Evolutionary conservation across 2,113 vertebrate genomes (phyloP), one percentile per base, ranked within the genome.

Genomic region (Aegypius monachus): DNA sequence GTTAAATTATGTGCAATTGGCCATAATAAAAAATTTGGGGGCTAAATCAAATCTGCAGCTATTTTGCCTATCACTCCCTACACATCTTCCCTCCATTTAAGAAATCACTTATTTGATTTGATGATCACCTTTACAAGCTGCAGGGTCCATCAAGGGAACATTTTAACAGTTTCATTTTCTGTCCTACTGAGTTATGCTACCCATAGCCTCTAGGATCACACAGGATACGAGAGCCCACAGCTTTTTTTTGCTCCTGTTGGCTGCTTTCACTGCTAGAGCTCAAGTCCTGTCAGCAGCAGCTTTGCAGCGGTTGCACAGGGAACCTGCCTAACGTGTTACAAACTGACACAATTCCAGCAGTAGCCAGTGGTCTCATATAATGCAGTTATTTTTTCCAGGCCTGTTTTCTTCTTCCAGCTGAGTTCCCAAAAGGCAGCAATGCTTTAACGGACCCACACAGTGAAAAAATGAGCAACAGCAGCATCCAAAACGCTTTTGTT

Each of bases 331-430:
- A 88, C 55, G 36, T 90, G 86, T 79, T 90, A 66, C 43, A 61
- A 95, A 88, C 93, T 32, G 79, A 96, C 74, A 90, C 56, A 40
- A 83, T 91, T 96, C 72, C 63, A 96, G 88, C 72, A 80, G 86
- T 88, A 95, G 89, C 77, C 70, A 92, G n/a, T 59, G 81, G 92
- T 94, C 94, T 95, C 91, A 50, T 75, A 96, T 87, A 83, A 92
- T 34, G n/a, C 58, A 93, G 88, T 96, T 96, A 95, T 96, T 94
- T 90, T 93, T 95, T 88, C 80, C 81, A 96, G 89, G 88, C 65
- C 63, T 85, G 92, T 91, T 83, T 95, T 96, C 86, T 93, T 97
- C 97, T 96, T 97, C 95, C 94, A 95, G 91, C 93, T 96, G 93
- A 95, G 95, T 65, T 97, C 89, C 97, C 96, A 86, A 96, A 93